phyloP scores from a whole-genome alignment of 2,888 invertebrate species.

The Azorinus chamasolen region DNA sequence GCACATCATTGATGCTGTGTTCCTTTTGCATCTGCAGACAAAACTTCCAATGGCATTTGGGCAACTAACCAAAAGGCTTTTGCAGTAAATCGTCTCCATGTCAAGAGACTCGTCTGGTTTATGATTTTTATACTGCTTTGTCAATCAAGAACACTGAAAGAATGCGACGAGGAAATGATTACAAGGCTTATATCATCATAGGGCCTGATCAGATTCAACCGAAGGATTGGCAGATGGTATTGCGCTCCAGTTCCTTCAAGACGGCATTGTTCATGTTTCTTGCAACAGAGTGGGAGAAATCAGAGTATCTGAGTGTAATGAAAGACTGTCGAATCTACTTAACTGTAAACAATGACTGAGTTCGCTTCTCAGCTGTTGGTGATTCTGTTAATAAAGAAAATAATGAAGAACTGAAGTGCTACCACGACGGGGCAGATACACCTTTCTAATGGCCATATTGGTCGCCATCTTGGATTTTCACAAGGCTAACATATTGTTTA shows the following conservation, averaged over 20 bases:
- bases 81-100: background rate
- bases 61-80: conserved; percentile 13
- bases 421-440: conserved; percentile 40
- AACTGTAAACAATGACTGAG: conserved; percentile 21
- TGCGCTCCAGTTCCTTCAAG: conserved; percentile 42
- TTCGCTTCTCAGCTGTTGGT: background rate
- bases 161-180: background rate
- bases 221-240: conserved; percentile 20
- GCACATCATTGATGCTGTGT: conserved; percentile 37
- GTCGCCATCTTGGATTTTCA: too few relatives aligned
- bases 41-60: conserved; percentile 28
- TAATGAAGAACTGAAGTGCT: conserved; percentile 5
- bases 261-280: conserved; percentile 28
- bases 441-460: too few relatives aligned
- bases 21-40: conserved; percentile 23
- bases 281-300: conserved; percentile 33
- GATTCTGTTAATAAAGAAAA: background rate
- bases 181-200: conserved; percentile 2
- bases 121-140: conserved; percentile 23
- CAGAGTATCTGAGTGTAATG: conserved; percentile 13
- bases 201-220: conserved; percentile 40
- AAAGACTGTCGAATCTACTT: conserved; percentile 10
- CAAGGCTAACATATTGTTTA: too few relatives aligned
- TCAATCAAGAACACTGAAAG: conserved; percentile 36
- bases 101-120: conserved; percentile 19